Evolutionary conservation across 2,888 invertebrate species (phyloP).

Genomic region (Xylophagus ater): DNA sequence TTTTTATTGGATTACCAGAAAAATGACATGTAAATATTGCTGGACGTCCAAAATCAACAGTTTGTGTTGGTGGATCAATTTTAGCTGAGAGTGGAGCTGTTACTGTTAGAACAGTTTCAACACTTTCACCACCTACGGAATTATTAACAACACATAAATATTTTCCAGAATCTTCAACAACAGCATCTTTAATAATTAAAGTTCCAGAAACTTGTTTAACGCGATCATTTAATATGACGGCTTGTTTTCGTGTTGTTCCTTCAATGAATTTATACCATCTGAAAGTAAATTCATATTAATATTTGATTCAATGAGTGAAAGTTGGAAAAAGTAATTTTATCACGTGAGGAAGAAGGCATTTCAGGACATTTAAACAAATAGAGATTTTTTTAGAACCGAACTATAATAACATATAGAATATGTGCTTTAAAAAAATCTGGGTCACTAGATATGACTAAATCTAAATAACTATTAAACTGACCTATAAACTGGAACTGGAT

Average conservation of each 20-base stretch:
- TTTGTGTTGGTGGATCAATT: constrained; percentile 83
- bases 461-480: constrained; percentile 32
- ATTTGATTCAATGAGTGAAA: background rate
- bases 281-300: constrained; percentile 43
- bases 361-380: too few species aligned
- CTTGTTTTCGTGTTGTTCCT: constrained; percentile 72
- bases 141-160: constrained; percentile 92
- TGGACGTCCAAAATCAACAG: constrained; percentile 85
- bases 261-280: constrained; percentile 94
- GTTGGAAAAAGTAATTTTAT: background rate
- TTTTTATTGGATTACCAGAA: constrained; percentile 82
- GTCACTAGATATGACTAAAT: too few species aligned
- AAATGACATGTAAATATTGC: constrained; percentile 86
- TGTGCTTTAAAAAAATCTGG: too few species aligned
- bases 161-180: constrained; percentile 86
- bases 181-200: constrained; percentile 80
- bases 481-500: constrained; percentile 54
- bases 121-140: constrained; percentile 86
- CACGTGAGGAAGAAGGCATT: constrained; percentile 21
- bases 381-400: too few species aligned
- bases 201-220: constrained; percentile 90
- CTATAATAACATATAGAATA: too few species aligned
- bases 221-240: constrained; percentile 80
- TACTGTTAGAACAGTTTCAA: constrained; percentile 84
- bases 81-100: constrained; percentile 80